A percentile compares a stretch with the other conserved stretches of the same genome.
These are phyloP conservation scores for Brachirus orientalis DNA, from an alignment of 2,113 vertebrate species.

Conservation along the genomic window DNA sequence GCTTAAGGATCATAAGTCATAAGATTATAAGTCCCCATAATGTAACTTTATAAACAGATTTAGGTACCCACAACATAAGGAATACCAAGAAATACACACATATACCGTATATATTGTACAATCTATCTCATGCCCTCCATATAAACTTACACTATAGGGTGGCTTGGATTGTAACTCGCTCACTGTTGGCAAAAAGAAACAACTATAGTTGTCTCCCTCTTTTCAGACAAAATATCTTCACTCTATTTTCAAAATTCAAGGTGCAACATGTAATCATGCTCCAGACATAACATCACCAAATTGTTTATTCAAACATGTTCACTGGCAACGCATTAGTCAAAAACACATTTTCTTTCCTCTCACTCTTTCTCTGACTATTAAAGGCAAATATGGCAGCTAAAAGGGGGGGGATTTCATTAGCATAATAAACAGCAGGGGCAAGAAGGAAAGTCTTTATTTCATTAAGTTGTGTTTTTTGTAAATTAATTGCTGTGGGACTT, in stretches of 20 bases:
- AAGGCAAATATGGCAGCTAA: constrained; percentile 44
- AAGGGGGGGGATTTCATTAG: constrained; percentile 59
- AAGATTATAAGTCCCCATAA: no score
- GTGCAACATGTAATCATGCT: constrained; percentile 37
- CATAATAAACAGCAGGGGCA: constrained; percentile 60
- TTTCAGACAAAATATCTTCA: constrained; percentile 14
- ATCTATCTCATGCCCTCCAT: no score
- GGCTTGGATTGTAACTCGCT: no score
- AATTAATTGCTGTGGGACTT: no score
- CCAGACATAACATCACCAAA: constrained; percentile 11
- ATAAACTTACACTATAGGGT: no score
- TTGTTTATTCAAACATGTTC: constrained; percentile 50
- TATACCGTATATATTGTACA: no score
- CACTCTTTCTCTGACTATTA: constrained; percentile 53
- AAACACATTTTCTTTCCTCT: constrained; percentile 32
- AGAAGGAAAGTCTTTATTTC: constrained; percentile 48
- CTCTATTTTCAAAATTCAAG: constrained; percentile 60
- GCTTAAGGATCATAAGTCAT: no score
- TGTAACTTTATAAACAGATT: no score
- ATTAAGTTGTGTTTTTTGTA: constrained; percentile 58
- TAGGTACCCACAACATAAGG: no score
- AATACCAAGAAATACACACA: no score
- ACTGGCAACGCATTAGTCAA: constrained; percentile 30
- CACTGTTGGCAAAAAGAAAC: no score
- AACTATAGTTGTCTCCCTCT: background rate